Conservation (phyloP, 2,113 vertebrate species). For the Corythaixoides concolor region DNA sequence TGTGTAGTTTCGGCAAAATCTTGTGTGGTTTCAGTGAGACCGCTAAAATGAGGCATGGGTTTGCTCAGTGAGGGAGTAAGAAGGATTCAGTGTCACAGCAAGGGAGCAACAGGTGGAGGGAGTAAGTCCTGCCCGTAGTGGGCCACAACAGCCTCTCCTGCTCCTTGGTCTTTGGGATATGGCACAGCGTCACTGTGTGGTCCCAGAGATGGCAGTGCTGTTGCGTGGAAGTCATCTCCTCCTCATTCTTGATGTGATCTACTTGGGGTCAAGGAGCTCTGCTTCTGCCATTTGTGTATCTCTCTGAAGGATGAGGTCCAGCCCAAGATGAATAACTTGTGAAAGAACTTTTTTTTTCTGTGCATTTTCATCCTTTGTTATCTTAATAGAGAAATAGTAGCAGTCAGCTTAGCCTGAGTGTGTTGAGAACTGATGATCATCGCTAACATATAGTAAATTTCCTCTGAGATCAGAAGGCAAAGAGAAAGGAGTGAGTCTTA, state of each 20-base stretch:
- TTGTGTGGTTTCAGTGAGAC: background rate
- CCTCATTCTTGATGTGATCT: background rate
- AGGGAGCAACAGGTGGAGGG: background rate
- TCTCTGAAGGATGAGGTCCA: background rate
- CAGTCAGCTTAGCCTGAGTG: background rate
- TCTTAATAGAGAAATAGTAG: background rate
- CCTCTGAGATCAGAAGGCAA: background rate
- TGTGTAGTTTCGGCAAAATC: fast-evolving
- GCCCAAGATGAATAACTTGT: background rate
- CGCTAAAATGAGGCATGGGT: fast-evolving
- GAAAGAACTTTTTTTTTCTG: background rate
- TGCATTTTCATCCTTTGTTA: background rate
- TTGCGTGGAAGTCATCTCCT: background rate
- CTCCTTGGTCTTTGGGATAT: background rate
- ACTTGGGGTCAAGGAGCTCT: background rate
- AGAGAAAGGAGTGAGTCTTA: background rate
- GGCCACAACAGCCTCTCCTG: background rate
- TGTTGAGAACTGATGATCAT: background rate
- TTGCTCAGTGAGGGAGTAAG: background rate
- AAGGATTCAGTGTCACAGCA: background rate
- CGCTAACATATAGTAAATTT: background rate
- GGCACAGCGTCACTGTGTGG: background rate
- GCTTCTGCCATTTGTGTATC: background rate
- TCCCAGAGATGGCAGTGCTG: background rate
- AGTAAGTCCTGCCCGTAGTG: background rate